Percentiles rank a stretch among this genome's conserved stretches.
These are phyloP conservation scores for Pseudopleuronectes americanus DNA, from an alignment of 2,797 vertebrate species.

Conservation along the genomic window DNA sequence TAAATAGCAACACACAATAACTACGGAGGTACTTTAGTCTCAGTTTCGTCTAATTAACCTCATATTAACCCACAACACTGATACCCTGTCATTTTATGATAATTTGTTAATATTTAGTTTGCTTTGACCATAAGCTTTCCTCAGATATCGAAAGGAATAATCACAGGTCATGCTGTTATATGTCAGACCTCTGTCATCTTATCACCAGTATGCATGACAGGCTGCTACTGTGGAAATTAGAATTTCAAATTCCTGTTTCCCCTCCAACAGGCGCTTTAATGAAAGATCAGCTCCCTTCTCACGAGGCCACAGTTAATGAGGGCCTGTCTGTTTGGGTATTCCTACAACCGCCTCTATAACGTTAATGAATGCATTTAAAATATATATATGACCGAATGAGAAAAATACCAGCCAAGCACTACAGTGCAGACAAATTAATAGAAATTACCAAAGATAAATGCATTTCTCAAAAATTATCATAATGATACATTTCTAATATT, in stretches of 20 bases:
- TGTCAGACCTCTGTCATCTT: constrained; percentile 14
- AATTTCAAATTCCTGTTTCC: constrained; percentile 53
- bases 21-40: constrained; percentile 2
- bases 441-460: not conserved
- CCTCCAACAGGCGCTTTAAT: constrained; percentile 32
- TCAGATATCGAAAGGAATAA: constrained; percentile 18
- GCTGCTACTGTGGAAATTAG: constrained; percentile 24
- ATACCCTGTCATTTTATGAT: constrained; percentile 33
- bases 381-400: constrained; percentile 22
- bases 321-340: constrained; percentile 17
- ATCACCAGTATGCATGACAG: constrained; percentile 22
- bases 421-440: not conserved
- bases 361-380: no score
- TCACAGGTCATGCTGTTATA: constrained; percentile 17
- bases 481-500: not conserved
- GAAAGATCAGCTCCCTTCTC: constrained; percentile 35
- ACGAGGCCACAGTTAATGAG: constrained; percentile 36
- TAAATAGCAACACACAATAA: constrained; percentile 6
- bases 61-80: constrained; percentile 14
- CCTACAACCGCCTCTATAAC: constrained; percentile 1
- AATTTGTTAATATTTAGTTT: constrained; percentile 38
- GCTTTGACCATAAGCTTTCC: constrained; percentile 34
- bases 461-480: no score
- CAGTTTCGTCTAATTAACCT: constrained; percentile 29
- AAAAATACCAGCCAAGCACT: constrained; percentile 21